phyloP scores from a whole-genome alignment of 2,113 vertebrate genomes.

The Stigmatopora nigra region DNA sequence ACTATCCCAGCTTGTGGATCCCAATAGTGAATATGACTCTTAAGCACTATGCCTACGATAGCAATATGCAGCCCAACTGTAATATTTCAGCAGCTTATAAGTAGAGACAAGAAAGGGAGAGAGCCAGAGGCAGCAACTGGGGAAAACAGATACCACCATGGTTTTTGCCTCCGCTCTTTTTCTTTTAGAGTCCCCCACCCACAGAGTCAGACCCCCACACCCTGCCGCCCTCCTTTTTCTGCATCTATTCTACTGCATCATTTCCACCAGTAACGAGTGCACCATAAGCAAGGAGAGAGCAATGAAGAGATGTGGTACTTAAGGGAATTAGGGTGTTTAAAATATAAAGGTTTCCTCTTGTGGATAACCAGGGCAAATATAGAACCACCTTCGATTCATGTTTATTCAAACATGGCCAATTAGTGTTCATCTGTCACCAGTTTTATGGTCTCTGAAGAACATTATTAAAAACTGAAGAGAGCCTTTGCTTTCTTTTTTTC shows the following conservation, averaged over 20 bases:
- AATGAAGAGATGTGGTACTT: slow-evolving; percentile 41
- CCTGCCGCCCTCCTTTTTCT: slow-evolving; percentile 1
- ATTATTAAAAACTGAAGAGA: slow-evolving; percentile 25
- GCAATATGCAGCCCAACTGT: slow-evolving; percentile 51
- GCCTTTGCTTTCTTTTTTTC: slow-evolving; percentile 20
- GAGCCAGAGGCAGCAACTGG: slow-evolving; percentile 55
- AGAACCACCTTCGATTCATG: neutral
- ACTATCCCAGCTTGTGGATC: slow-evolving; percentile 39
- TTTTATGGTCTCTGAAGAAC: slow-evolving; percentile 15
- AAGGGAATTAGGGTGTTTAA: slow-evolving; percentile 58
- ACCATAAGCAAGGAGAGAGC: slow-evolving; percentile 43
- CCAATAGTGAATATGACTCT: slow-evolving; percentile 55
- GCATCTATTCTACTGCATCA: slow-evolving; percentile 53
- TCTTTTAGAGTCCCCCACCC: slow-evolving; percentile 3
- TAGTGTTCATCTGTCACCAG: slow-evolving; percentile 11
- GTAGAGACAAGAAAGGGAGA: slow-evolving; percentile 34
- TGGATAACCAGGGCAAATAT: slow-evolving; percentile 52
- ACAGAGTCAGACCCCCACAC: slow-evolving; percentile 15
- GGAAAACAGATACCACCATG: slow-evolving; percentile 53
- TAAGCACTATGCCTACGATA: slow-evolving; percentile 36
- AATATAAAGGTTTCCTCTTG: slow-evolving; percentile 52
- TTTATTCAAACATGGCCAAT: slow-evolving; percentile 11
- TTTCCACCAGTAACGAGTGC: slow-evolving; percentile 60
- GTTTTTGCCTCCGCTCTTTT: slow-evolving; percentile 22
- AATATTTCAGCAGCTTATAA: slow-evolving; percentile 60